Evolutionary conservation across 2,113 vertebrate species (phyloP), one percentile per base, ranked within the genome.

Genomic region (Triplophysa siluroides): DNA sequence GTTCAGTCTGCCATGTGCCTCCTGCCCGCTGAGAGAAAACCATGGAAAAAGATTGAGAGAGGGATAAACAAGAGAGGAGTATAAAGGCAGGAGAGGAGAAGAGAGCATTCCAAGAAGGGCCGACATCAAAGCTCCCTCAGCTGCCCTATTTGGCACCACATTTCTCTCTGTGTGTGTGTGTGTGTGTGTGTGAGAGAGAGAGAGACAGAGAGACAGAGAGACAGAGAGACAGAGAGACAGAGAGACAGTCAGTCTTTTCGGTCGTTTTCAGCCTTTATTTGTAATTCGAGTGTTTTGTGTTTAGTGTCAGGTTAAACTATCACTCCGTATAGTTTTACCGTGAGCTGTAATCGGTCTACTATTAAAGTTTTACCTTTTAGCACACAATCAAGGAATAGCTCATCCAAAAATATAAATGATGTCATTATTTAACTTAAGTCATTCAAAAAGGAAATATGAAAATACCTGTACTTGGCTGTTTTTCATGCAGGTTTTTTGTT

Each of bases 81-180:
- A 68, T 71, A 61, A 73, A 81, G 62, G 78, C 33, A 33, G 80
- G n/a, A 82, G 78, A 76, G 75, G 81, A 80, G 67, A 81, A 78
- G 78, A 74, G 81, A 62, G 78, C 29, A 50, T 65, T 66, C 83
- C 82, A 69, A 82, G 80, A 80, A 79, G 84, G 80, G 67, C 83
- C 64, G 41, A 86, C 86, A 83, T 87, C 86, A 88, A 88, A 88
- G 85, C 80, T 69, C 76, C 70, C 78, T 75, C 61, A 81, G 76
- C 83, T 68, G 80, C 62, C 65, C 78, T 72, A 72, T 82, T 86
- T 84, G 85, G 83, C 84, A 83, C 66, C 69, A 73, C 66, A 80
- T 79, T 81, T 78, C 23, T 56, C 4, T 78, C 19, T 85, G 26
- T 70, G 70, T 47, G 68, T 65, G 3, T n/a, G n/a, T n/a, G n/a